Evolutionary conservation across 2,888 invertebrate genomes (phyloP), one percentile per base, ranked within the genome.

Genomic region (Xylophagus ater): DNA sequence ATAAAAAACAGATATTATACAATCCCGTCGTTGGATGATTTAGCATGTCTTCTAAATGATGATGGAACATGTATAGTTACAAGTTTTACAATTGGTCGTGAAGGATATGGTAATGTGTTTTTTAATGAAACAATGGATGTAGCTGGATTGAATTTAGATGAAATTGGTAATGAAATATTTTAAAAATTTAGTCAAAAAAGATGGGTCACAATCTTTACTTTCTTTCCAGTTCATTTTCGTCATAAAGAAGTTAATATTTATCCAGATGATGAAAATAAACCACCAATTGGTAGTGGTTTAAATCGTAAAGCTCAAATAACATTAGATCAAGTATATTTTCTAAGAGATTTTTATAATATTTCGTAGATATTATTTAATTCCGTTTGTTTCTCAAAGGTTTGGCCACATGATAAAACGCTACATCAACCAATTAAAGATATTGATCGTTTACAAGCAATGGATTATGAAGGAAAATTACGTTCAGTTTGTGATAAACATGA

Each of bases 211-310:
- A 23, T 28, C 37, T 8, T 9, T 40, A 47, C 28, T 29, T 25
- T 34, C 4, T 44, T 42, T 19, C n/a, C 15, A 78, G 90, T 97
- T 1, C 84, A 87, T 57, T 89, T 97, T 65, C 74, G 92, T 4
- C 83, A 90, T 60, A 90, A 93, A 58, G 96, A 98, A 65, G 82
- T 98, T 3, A 84, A 85, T 14, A 79, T 98, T 4, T 98, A 98
- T 68, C 94, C 96, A 0, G 88, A 92, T 53, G 86, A 89, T 47
- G 70, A 73, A 0, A 74, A 74, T 41, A 97, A 96, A 60, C 97
- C 98, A 1, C 76, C 84, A 0, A 66, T 86, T 5, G 97, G 96
- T 0, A 70, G 75, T 44, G 94, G 84, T 0, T 68, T 98, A 29
- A 98, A 98, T 68, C 73, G 88, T 10, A 78, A 78, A 29, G 96